These are phyloP conservation scores for Erinaceus europaeus DNA, from an alignment of 2,113 vertebrate genomes.

Conservation along the genomic window DNA sequence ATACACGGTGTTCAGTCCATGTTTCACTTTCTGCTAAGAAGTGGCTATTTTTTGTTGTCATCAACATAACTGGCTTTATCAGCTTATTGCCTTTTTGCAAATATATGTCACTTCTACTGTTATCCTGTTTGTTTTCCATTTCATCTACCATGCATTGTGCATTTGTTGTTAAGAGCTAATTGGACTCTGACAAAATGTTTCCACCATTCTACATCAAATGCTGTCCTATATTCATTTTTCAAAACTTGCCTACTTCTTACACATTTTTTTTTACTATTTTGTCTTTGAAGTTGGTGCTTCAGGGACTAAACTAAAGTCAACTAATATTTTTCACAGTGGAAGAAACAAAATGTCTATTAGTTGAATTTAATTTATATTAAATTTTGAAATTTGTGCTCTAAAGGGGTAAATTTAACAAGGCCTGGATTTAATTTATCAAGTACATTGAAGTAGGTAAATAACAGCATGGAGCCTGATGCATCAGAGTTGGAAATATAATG, in stretches of 20 bases:
- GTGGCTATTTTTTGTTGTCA: neutral
- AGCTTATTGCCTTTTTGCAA: neutral
- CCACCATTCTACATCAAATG: slow-evolving; percentile 32
- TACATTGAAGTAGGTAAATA: slow-evolving; percentile 48
- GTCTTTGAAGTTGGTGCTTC: slow-evolving; percentile 2
- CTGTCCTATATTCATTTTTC: neutral
- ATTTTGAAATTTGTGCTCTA: slow-evolving; percentile 33
- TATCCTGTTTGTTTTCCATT: neutral
- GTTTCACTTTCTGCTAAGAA: no score
- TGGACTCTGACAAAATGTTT: slow-evolving; percentile 32
- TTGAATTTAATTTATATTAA: slow-evolving; percentile 41
- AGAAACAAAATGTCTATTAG: slow-evolving; percentile 28
- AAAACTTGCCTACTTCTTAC: slow-evolving; percentile 24
- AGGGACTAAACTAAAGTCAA: slow-evolving; percentile 15
- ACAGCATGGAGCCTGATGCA: slow-evolving; percentile 12
- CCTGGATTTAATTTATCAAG: slow-evolving; percentile 62
- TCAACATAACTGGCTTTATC: slow-evolving; percentile 14
- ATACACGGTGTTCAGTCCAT: no score
- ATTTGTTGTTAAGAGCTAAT: slow-evolving; percentile 3
- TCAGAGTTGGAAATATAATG: slow-evolving; percentile 35
- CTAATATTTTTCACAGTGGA: neutral
- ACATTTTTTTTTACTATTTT: neutral
- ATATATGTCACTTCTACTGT: neutral
- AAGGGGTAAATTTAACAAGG: slow-evolving; percentile 42
- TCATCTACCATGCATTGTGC: neutral